phyloP scores from a whole-genome alignment of 2,797 vertebrate species.

The Lutjanus argentimaculatus region DNA sequence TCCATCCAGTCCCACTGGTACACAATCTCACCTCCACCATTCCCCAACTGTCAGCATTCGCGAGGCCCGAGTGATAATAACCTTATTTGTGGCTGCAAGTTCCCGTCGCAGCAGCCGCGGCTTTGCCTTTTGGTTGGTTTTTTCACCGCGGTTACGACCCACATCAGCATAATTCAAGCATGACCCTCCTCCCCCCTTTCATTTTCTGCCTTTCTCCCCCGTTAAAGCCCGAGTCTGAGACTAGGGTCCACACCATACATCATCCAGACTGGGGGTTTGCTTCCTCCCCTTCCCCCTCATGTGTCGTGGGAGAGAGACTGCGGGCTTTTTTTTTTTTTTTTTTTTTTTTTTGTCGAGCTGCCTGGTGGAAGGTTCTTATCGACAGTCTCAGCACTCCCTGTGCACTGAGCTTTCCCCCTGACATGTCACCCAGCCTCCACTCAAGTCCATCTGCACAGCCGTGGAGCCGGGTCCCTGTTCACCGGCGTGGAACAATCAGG shows the following conservation, averaged over 20 bases:
- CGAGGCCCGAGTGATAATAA: constrained; percentile 69
- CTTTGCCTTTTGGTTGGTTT: constrained; percentile 51
- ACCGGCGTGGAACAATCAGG: constrained; percentile 63
- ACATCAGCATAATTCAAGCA: constrained; percentile 88
- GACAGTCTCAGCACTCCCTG: constrained; percentile 64
- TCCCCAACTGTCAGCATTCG: constrained; percentile 63
- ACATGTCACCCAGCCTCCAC: constrained; percentile 63
- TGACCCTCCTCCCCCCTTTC: constrained; percentile 80
- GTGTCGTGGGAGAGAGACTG: constrained; percentile 70
- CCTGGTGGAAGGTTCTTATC: constrained; percentile 68
- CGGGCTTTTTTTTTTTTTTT: not conserved
- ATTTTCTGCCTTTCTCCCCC: constrained; percentile 77
- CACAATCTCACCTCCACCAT: constrained; percentile 37
- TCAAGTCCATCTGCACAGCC: constrained; percentile 51
- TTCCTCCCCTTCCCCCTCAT: constrained; percentile 63
- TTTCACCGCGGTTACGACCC: constrained; percentile 69
- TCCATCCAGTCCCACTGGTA: constrained; percentile 1
- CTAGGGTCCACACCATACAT: constrained; percentile 83
- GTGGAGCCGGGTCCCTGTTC: constrained; percentile 47
- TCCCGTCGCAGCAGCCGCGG: constrained; percentile 46
- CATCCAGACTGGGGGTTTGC: constrained; percentile 71
- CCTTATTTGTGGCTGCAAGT: constrained; percentile 66
- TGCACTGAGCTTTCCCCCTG: constrained; percentile 51
- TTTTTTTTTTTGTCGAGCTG: constrained; percentile 10
- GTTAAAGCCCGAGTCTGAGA: constrained; percentile 75